phyloP scores from a whole-genome alignment of 2,113 vertebrate species.

The Cinclus cinclus region DNA sequence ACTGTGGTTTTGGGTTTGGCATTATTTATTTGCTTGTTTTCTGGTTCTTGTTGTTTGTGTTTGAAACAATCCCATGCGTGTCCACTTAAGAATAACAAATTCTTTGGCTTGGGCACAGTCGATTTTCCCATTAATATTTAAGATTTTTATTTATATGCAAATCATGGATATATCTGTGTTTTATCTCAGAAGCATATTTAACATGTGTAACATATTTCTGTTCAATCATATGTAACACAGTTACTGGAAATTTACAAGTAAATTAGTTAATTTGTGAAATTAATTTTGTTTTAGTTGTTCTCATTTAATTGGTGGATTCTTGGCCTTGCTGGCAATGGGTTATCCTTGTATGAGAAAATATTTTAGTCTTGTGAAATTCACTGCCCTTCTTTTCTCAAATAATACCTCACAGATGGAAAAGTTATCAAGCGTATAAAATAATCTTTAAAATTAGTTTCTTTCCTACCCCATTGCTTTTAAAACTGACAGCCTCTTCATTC shows the following conservation, averaged over 20 bases:
- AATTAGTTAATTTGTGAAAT: background rate
- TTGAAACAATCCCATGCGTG: background rate
- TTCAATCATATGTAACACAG: background rate
- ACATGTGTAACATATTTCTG: background rate
- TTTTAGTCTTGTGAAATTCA: background rate
- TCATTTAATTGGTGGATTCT: background rate
- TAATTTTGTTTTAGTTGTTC: background rate
- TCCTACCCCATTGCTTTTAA: background rate
- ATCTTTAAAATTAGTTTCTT: background rate
- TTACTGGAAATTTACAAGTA: background rate
- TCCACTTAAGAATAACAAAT: background rate
- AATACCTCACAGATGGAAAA: background rate
- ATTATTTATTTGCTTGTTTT: background rate
- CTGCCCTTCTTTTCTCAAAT: background rate
- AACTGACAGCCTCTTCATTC: background rate
- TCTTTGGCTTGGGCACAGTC: background rate
- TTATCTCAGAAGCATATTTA: background rate
- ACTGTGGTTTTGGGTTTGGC: accelerated
- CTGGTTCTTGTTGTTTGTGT: background rate
- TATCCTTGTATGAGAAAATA: background rate
- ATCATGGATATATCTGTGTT: accelerated
- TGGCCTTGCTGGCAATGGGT: background rate
- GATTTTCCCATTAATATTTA: background rate
- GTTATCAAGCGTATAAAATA: background rate
- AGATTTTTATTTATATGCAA: background rate